phyloP scores from a whole-genome alignment of 2,797 vertebrate genomes.

The Rhyacichthys aspro region DNA sequence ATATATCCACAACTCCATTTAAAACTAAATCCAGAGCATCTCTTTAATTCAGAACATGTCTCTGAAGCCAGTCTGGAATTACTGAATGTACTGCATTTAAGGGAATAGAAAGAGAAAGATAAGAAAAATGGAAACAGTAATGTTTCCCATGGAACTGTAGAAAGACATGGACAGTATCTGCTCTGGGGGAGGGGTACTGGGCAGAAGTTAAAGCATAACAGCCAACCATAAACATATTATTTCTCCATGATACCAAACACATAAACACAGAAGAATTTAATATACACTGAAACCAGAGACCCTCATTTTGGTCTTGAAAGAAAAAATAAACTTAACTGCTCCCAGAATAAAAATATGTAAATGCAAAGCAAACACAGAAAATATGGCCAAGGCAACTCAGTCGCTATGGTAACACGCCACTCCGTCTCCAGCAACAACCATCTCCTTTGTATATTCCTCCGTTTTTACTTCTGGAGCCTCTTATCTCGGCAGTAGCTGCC shows the following conservation, averaged over 20 bases:
- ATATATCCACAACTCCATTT: too few relatives aligned
- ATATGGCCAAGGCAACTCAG: constrained; percentile 48
- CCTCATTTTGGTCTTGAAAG: constrained; percentile 18
- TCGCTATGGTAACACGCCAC: constrained; percentile 71
- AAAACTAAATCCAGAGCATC: too few relatives aligned
- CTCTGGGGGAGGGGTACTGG: neutral
- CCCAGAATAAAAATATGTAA: constrained; percentile 28
- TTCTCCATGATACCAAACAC: neutral
- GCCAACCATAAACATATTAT: constrained; percentile 25
- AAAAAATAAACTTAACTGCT: constrained; percentile 5
- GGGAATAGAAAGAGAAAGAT: too few relatives aligned
- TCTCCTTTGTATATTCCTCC: constrained; percentile 39
- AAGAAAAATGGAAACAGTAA: neutral
- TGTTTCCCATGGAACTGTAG: neutral
- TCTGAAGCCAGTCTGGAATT: too few relatives aligned
- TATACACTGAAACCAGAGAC: neutral
- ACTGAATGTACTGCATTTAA: too few relatives aligned
- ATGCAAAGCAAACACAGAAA: constrained; percentile 30
- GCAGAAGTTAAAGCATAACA: constrained; percentile 16
- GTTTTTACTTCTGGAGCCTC: constrained; percentile 33
- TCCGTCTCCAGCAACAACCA: constrained; percentile 42
- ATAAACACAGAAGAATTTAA: neutral
- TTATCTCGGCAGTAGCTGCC: constrained; percentile 56
- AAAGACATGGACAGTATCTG: constrained; percentile 3
- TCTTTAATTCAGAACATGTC: too few relatives aligned